These are phyloP conservation scores for Prochilodus magdalenae DNA, from an alignment of 2,113 vertebrate species.

Conservation along the genomic window DNA sequence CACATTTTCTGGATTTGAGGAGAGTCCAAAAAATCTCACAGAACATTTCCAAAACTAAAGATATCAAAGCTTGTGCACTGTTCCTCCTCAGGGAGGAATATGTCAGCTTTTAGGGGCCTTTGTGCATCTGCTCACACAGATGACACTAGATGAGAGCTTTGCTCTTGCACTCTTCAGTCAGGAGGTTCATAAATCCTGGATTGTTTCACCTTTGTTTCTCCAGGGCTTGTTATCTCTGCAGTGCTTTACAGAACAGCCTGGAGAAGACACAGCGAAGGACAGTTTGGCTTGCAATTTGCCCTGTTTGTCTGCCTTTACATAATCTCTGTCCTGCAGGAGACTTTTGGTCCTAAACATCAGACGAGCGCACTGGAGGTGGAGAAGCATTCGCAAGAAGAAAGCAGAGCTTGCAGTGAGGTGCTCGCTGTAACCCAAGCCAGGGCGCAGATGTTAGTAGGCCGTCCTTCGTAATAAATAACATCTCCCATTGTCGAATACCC, in stretches of 20 bases:
- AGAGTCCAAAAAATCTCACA: no score
- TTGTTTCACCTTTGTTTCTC: not conserved
- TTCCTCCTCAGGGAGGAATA: not conserved
- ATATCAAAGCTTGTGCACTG: not conserved
- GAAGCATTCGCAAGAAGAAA: constrained; percentile 1
- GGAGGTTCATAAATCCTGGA: not conserved
- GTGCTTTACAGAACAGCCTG: not conserved
- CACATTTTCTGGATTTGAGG: no score
- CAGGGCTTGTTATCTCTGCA: not conserved
- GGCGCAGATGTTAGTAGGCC: constrained; percentile 38
- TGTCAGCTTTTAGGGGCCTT: not conserved
- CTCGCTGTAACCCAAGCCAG: not conserved
- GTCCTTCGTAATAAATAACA: constrained; percentile 44
- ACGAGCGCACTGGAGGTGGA: not conserved
- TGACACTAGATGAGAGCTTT: not conserved
- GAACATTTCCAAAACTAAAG: no score
- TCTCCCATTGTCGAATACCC: constrained; percentile 41
- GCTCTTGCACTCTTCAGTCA: not conserved
- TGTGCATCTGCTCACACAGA: not conserved
- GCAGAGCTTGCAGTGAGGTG: not conserved
- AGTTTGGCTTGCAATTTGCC: not conserved
- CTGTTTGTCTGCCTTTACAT: not conserved
- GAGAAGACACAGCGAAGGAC: not conserved
- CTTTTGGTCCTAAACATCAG: not conserved
- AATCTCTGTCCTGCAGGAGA: not conserved